Evolutionary conservation across 2,797 vertebrate species (phyloP).

Genomic region (Parauchenoglanis ngamensis): DNA sequence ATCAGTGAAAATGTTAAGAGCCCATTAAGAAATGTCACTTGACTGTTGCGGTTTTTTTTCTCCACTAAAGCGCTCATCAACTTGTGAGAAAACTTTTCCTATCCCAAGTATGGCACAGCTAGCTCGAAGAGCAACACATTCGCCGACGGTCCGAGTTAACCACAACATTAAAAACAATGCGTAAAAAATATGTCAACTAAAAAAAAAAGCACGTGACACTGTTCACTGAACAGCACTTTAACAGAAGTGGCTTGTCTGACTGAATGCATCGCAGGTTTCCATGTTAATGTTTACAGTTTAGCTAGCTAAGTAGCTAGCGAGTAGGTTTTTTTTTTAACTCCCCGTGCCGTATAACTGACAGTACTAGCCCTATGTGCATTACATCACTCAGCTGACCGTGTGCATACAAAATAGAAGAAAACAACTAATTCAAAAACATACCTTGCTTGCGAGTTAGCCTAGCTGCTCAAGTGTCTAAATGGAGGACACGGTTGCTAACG

Average conservation of each 20-base stretch:
- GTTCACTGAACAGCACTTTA: too few relatives aligned
- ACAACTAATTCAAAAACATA: not conserved
- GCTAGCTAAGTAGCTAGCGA: not conserved
- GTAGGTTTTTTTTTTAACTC: not conserved
- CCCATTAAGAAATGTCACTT: not conserved
- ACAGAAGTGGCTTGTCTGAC: not conserved
- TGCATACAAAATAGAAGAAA: not conserved
- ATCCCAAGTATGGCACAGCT: not conserved
- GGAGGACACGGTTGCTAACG: constrained; percentile 25
- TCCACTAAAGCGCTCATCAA: not conserved
- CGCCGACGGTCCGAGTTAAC: not conserved
- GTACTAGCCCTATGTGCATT: not conserved
- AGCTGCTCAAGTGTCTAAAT: not conserved
- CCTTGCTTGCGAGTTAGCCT: constrained; percentile 7
- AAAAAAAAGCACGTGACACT: not conserved
- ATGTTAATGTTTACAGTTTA: constrained; percentile 18
- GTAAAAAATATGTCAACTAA: not conserved
- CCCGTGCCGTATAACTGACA: not conserved
- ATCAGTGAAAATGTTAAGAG: not conserved
- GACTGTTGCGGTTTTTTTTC: not conserved
- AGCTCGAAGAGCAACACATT: not conserved
- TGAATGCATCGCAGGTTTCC: not conserved
- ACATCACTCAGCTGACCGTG: too few relatives aligned
- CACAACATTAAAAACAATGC: not conserved
- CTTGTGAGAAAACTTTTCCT: not conserved